These are phyloP conservation scores for Todus mexicanus DNA, from an alignment of 2,797 vertebrate species.

Conservation along the genomic window DNA sequence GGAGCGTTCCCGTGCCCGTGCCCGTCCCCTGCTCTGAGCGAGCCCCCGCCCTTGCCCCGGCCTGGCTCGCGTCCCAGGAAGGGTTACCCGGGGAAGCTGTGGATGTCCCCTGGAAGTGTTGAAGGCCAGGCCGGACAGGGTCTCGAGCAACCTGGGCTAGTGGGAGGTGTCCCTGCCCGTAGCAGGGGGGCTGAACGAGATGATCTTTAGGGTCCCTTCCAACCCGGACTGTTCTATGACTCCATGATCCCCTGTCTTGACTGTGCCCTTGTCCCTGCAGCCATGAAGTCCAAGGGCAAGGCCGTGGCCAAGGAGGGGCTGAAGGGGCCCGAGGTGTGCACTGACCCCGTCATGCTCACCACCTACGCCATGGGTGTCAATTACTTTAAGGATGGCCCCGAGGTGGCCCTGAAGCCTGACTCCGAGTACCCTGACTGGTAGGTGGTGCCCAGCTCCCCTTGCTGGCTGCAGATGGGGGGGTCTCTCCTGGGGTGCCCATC, in stretches of 20 bases:
- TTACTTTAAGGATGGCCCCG: conserved; percentile 86
- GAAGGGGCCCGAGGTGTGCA: conserved; percentile 88
- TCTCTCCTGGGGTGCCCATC: not conserved
- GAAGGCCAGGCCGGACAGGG: no score
- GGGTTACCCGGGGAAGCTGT: no score
- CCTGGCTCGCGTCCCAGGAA: no score
- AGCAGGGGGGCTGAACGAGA: no score
- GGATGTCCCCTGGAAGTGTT: no score
- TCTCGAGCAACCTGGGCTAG: no score
- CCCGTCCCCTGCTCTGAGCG: not conserved
- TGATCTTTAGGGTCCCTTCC: no score
- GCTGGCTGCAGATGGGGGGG: fast-evolving
- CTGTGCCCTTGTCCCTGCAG: conserved; percentile 44
- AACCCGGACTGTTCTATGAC: no score
- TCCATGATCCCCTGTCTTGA: not conserved
- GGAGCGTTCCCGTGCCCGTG: no score
- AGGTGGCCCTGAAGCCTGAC: conserved; percentile 80
- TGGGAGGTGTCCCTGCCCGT: no score
- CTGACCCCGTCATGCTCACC: conserved; percentile 80
- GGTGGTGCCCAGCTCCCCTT: not conserved
- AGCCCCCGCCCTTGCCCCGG: not conserved
- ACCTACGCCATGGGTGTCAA: conserved; percentile 86
- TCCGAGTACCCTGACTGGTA: conserved; percentile 90
- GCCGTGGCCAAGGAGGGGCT: conserved; percentile 71
- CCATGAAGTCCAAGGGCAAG: conserved; percentile 81